Evolutionary conservation across 2,888 invertebrate genomes (phyloP), one percentile per base, ranked within the genome.

Genomic region (Ypsolopha sequella): DNA sequence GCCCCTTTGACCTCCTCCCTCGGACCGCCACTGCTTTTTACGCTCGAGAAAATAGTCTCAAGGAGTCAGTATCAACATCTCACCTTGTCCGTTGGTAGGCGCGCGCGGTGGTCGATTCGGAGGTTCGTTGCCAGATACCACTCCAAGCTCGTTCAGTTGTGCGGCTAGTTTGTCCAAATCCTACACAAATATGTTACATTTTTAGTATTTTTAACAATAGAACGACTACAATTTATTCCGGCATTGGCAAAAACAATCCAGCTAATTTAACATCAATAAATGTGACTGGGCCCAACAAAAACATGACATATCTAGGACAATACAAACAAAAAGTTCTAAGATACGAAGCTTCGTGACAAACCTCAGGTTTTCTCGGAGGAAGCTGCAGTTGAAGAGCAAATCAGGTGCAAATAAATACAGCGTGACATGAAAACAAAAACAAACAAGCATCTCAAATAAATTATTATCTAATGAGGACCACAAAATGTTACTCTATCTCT

Each of bases 161-260:
- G 96, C 96, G 58, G 98, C 98, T 77, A 99, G 87, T 76, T 94
- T 94, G 88, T 99, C 98, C 89, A 99, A 91, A 87, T 98, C 98
- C 96, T 98, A 88, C 60, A 36, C 4, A 24, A 24, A 24, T 24
- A 24, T 24, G 4, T 3, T 24, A 24, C 2, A 24, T 24, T 24
- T 24, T 24, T 2, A 24, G 24, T 24, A 24, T 24, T 24, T 24
- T 4, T 3, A 24, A 24, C 4, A 24, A 24, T 24, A 24, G 4
- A 24, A 24, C 24, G 24, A 3, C 24, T 24, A 24, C 4, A 24
- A 24, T 24, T 24, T 24, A 24, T 24, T n/a, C n/a, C n/a, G n/a
- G n/a, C n/a, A 4, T 24, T 24, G 24, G 24, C 24, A 24, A 24
- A 24, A 24, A 24, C 24, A 24, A 3, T 4, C 24, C 2, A 24